These are phyloP conservation scores for Hemichromis elongatus DNA, from an alignment of 2,113 vertebrate species.

Conservation along the genomic window DNA sequence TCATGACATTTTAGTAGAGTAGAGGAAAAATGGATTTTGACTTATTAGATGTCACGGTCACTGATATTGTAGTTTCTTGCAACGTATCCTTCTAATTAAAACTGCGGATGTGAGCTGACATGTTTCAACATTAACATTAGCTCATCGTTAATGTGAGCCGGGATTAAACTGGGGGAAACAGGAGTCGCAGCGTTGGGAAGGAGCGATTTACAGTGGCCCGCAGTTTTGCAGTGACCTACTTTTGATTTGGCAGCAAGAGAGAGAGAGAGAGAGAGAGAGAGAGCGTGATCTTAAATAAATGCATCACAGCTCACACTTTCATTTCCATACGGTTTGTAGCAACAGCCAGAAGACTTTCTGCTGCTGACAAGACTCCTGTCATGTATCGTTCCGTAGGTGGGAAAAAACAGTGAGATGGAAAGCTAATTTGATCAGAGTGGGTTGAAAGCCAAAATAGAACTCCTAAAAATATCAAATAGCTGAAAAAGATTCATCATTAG, in stretches of 20 bases:
- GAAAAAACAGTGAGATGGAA: neutral
- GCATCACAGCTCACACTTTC: constrained; percentile 23
- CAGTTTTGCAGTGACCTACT: constrained; percentile 59
- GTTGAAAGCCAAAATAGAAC: neutral
- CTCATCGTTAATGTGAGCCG: neutral
- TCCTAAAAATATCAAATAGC: neutral
- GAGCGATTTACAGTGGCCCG: constrained; percentile 16
- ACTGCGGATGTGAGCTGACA: neutral
- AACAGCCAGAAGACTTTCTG: neutral
- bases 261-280: neutral
- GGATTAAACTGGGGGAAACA: neutral
- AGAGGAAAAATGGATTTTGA: neutral
- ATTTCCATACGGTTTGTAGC: neutral
- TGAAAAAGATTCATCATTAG: neutral
- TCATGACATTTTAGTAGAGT: neutral
- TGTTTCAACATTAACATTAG: neutral
- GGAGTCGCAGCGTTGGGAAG: neutral
- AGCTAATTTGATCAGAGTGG: neutral
- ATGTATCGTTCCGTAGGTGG: neutral
- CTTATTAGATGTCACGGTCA: neutral
- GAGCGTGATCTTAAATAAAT: constrained; percentile 34
- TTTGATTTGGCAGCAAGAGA: constrained; percentile 23
- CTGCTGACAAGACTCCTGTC: neutral
- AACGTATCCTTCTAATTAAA: constrained; percentile 18
- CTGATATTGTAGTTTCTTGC: neutral